Conservation (phyloP, 2,888 invertebrate species). For the Palloptera scutellata region DNA sequence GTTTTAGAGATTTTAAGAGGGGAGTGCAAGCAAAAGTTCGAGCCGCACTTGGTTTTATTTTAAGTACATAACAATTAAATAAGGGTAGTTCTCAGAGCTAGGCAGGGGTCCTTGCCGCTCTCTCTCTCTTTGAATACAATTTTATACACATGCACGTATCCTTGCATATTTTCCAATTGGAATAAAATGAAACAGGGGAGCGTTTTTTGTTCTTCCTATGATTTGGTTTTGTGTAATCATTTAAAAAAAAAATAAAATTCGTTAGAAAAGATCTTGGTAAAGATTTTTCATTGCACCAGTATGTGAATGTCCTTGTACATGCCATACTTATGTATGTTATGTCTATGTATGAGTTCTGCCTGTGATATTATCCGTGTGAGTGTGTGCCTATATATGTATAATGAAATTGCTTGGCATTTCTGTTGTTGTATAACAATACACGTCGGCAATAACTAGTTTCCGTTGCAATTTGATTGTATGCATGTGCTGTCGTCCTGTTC, state of each 20-base stretch:
- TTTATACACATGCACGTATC: neutral
- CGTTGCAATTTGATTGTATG: neutral
- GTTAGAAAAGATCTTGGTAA: constrained; percentile 33
- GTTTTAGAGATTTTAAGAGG: neutral
- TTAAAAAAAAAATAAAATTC: constrained; percentile 19
- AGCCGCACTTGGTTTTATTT: constrained; percentile 15
- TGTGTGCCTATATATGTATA: too few species aligned
- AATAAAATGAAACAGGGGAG: constrained; percentile 21
- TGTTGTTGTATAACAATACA: constrained; percentile 1
- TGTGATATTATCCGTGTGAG: neutral
- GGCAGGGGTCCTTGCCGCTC: constrained; percentile 9
- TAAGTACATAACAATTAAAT: constrained; percentile 31
- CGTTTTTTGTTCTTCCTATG: constrained; percentile 15
- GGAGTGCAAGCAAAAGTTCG: neutral
- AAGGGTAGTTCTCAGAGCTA: constrained; percentile 24
- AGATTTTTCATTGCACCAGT: constrained; percentile 23
- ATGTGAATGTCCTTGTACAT: neutral
- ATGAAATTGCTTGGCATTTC: neutral
- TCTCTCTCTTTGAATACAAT: neutral
- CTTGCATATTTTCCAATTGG: constrained; percentile 28
- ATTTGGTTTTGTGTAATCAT: constrained; percentile 12
- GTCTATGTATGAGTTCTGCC: neutral
- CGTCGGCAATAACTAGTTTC: neutral
- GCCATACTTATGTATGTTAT: neutral
- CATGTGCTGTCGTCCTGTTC: too few species aligned